Conservation (phyloP, 2,888 invertebrate genomes). For the Isotomurus palustris region DNA sequence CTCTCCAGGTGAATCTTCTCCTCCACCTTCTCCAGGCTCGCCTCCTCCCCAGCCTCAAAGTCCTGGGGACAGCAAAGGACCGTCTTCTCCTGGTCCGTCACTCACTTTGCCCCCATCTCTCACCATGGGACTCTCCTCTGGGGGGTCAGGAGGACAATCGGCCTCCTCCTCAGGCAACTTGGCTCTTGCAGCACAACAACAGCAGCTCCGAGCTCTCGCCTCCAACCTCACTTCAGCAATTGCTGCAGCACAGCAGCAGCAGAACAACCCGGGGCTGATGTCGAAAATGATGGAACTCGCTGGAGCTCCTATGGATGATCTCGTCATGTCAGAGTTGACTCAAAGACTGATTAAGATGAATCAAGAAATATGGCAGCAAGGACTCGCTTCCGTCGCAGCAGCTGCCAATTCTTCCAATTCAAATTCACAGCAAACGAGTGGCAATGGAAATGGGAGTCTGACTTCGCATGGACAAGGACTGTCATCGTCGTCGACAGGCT, state of each 20-base stretch:
- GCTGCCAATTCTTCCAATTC: conserved; percentile 23
- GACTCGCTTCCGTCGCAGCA: conserved; percentile 39
- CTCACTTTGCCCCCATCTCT: conserved; percentile 12
- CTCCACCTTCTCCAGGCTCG: conserved; percentile 27
- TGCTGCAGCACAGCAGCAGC: conserved; percentile 36
- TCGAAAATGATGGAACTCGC: conserved; percentile 43
- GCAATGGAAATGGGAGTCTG: conserved; percentile 7
- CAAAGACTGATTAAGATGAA: conserved; percentile 46
- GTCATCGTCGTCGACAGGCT: conserved; percentile 15
- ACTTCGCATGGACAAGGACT: background rate
- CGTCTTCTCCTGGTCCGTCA: conserved; percentile 20
- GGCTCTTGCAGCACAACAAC: conserved; percentile 33
- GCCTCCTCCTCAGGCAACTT: conserved; percentile 10
- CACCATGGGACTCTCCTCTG: conserved; percentile 28
- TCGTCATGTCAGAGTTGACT: conserved; percentile 45
- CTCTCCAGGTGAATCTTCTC: conserved; percentile 9
- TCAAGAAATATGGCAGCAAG: conserved; percentile 46
- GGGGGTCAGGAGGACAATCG: background rate
- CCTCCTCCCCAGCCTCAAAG: conserved; percentile 33
- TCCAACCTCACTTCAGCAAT: conserved; percentile 37
- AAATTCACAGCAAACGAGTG: conserved; percentile 13
- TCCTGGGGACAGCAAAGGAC: conserved; percentile 15
- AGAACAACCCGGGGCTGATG: conserved; percentile 27
- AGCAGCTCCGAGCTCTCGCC: conserved; percentile 42
- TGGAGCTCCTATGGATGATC: conserved; percentile 34